Conservation (phyloP, 1,140 invertebrate species). For the Asbolus verrucosus region DNA sequence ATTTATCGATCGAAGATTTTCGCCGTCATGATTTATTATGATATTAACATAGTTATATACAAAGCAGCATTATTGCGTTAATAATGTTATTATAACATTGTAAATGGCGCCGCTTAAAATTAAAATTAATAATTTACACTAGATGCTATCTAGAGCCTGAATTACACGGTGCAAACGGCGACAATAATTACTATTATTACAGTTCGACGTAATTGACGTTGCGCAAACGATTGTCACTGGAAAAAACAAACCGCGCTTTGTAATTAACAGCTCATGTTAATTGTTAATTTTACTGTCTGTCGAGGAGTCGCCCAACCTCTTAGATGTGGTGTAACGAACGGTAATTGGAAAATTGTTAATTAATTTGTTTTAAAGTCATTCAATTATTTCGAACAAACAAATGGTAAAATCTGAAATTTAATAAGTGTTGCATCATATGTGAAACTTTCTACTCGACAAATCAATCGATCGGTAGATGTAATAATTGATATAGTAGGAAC, state of each 20-base stretch:
- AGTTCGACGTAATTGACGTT: background rate
- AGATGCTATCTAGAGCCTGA: background rate
- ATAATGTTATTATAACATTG: background rate
- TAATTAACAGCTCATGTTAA: slow-evolving; percentile 21
- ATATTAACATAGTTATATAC: background rate
- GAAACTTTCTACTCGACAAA: slow-evolving; percentile 28
- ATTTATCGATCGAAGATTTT: slow-evolving; percentile 25
- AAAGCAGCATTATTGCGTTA: background rate
- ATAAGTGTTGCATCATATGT: slow-evolving; percentile 20
- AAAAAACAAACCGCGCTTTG: slow-evolving; percentile 3
- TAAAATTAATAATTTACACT: slow-evolving; percentile 1
- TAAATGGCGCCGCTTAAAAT: no score
- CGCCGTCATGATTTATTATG: slow-evolving; percentile 5
- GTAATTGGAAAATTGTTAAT: slow-evolving; percentile 17
- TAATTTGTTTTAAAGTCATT: slow-evolving; percentile 17
- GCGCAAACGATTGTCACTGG: slow-evolving; percentile 14
- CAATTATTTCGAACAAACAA: slow-evolving; percentile 17
- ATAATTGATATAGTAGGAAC: slow-evolving; percentile 25
- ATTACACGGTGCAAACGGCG: background rate
- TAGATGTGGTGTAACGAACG: no score
- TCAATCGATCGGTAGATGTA: slow-evolving; percentile 19
- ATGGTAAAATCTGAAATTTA: slow-evolving; percentile 17
- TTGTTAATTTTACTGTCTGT: slow-evolving; percentile 4
- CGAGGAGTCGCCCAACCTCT: no score
- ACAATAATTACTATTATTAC: background rate